These are phyloP conservation scores for Thecocarcelia acutangulata DNA, from an alignment of 2,888 invertebrate species.

Conservation along the genomic window DNA sequence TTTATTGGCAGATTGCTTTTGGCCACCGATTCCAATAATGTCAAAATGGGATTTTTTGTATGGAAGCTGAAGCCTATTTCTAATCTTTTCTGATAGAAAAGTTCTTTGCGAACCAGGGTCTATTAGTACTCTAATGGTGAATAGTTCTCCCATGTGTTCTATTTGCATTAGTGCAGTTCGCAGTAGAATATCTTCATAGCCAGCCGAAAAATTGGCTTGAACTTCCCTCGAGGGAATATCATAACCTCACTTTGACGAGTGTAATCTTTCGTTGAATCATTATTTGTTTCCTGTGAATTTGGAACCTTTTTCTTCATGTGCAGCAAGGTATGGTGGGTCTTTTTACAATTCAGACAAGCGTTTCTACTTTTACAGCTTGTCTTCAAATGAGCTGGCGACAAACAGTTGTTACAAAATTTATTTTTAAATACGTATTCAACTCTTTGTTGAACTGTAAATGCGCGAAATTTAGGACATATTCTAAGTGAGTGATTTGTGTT, in stretches of 20 bases:
- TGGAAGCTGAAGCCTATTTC: too few relatives aligned
- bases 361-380: slow-evolving; percentile 1
- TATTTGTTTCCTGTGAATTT: neutral
- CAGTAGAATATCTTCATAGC: neutral
- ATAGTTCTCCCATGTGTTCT: neutral
- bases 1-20: too few relatives aligned
- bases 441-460: neutral
- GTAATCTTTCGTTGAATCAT: neutral
- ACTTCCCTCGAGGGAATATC: neutral
- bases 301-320: neutral
- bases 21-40: too few relatives aligned
- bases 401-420: slow-evolving; percentile 5
- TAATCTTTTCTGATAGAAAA: too few relatives aligned
- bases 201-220: too few relatives aligned
- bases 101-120: neutral
- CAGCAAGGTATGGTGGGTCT: neutral
- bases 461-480: neutral
- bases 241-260: neutral
- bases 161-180: neutral
- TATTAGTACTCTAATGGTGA: neutral
- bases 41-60: too few relatives aligned
- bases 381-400: neutral
- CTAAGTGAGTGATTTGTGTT: neutral
- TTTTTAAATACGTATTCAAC: slow-evolving; percentile 1
- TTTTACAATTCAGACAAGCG: neutral